Percentiles rank a stretch among this genome's conserved stretches.
phyloP scores from a whole-genome alignment of 1,140 invertebrate species.

The Vanessa tameamea region DNA sequence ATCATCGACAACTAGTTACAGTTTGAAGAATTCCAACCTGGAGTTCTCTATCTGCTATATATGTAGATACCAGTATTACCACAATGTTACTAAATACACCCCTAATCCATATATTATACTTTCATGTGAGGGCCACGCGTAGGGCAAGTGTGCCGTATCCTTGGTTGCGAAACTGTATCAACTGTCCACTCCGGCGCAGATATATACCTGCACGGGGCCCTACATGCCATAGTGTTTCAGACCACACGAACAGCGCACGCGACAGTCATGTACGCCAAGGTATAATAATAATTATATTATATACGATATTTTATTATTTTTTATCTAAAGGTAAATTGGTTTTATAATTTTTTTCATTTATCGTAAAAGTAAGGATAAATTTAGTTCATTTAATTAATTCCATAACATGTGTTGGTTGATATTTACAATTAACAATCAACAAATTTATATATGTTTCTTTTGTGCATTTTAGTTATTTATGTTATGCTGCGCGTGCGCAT shows the following conservation, averaged over 20 bases:
- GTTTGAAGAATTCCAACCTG: background rate
- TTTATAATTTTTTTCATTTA: too few species aligned
- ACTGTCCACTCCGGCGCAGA: constrained; percentile 48
- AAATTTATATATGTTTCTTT: background rate
- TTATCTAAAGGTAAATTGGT: background rate
- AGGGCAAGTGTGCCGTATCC: constrained; percentile 48
- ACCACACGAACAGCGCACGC: constrained; percentile 53
- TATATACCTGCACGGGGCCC: constrained; percentile 54
- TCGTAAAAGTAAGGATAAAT: too few species aligned
- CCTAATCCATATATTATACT: constrained; percentile 53
- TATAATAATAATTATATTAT: constrained; percentile 39
- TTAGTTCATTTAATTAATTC: too few species aligned
- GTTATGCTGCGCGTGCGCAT: constrained; percentile 67
- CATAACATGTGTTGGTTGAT: too few species aligned
- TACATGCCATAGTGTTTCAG: constrained; percentile 55
- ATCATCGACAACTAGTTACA: background rate
- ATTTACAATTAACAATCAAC: background rate
- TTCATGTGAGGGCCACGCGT: constrained; percentile 43
- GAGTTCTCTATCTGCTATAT: constrained; percentile 29
- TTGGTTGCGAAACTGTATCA: constrained; percentile 75
- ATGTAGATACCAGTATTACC: constrained; percentile 26
- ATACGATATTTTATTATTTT: background rate
- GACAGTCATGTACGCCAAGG: constrained; percentile 74
- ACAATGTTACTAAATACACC: constrained; percentile 44
- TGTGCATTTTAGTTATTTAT: constrained; percentile 59